Evolutionary conservation across 1,140 invertebrate genomes (phyloP).

Genomic region (Trypoxylus dichotomus): DNA sequence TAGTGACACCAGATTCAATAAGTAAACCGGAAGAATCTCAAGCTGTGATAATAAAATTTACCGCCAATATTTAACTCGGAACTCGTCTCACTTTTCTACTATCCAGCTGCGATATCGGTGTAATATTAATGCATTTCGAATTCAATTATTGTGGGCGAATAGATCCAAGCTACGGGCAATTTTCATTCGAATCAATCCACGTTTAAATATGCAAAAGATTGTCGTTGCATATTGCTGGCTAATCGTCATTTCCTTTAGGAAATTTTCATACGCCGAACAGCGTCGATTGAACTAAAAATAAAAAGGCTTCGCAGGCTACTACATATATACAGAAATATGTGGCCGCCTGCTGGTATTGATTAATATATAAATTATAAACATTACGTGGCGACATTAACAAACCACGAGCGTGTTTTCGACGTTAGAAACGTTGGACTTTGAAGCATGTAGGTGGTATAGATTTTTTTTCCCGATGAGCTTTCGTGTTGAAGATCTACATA

Average conservation of each 20-base stretch:
- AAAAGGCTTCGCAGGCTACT: not conserved
- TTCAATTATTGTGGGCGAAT: too few relatives aligned
- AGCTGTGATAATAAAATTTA: too few relatives aligned
- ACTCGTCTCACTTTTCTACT: too few relatives aligned
- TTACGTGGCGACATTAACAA: not conserved
- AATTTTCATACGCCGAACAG: not conserved
- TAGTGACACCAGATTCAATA: too few relatives aligned
- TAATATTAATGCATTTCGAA: too few relatives aligned
- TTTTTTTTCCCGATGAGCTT: too few relatives aligned
- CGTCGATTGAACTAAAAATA: not conserved
- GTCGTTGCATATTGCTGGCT: not conserved
- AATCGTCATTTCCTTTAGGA: not conserved
- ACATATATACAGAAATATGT: not conserved
- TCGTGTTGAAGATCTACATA: too few relatives aligned
- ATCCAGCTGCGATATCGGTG: too few relatives aligned
- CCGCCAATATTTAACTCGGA: too few relatives aligned
- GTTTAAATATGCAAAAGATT: not conserved
- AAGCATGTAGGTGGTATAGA: too few relatives aligned
- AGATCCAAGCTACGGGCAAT: not conserved
- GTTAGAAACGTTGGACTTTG: too few relatives aligned
- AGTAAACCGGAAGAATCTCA: too few relatives aligned
- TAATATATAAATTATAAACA: conserved; percentile 23
- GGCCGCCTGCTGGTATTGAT: not conserved
- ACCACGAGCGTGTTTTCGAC: not conserved
- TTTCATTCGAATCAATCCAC: not conserved